Evolutionary conservation across 2,797 vertebrate species (phyloP), one percentile per base, ranked within the genome.

Genomic region (Halcyon smyrnensis): DNA sequence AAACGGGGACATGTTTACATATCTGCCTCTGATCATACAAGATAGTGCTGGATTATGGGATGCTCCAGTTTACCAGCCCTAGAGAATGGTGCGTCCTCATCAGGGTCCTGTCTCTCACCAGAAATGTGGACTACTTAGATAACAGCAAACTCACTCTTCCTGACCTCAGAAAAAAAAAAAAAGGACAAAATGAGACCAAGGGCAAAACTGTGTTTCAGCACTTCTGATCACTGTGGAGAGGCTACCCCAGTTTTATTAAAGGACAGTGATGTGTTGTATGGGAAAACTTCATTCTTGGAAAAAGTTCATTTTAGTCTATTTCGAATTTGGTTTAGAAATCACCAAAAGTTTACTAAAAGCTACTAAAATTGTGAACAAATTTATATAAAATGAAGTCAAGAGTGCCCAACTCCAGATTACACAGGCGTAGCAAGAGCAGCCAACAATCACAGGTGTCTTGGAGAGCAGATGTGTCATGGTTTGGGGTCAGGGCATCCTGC

Each of bases 21-120:
- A 78, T 81, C 80, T 82, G 51, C 51, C 51, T 88, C 96, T 94
- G 87, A 95, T 95, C 85, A 91, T 36, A 91, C 77, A 96, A 88
- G 95, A 95, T 89, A 94, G 12, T 37, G n/a, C 43, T 74, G 89
- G 92, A 93, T 94, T 95, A 95, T 12, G 51, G 32, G 87, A 64
- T 64, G 24, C 1, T 2, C 54, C 51, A 51, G 14, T 25, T 91
- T 83, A 85, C 46, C 75, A 87, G 37, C 23, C 53, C 62, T 27
- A 2, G 9, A 57, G 25, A 91, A 62, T 19, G 46, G 15, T 0
- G 0, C 20, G 39, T 86, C 46, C 32, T 83, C 37, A 54, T 60
- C 41, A 37, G n/a, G 63, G 57, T 88, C 76, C 63, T 48, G 41
- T 32, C 54, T 70, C 59, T 91, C 39, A 70, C 32, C 60, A 90